Conservation (phyloP, 1,140 invertebrate species). For the Melanaphis sacchari region DNA sequence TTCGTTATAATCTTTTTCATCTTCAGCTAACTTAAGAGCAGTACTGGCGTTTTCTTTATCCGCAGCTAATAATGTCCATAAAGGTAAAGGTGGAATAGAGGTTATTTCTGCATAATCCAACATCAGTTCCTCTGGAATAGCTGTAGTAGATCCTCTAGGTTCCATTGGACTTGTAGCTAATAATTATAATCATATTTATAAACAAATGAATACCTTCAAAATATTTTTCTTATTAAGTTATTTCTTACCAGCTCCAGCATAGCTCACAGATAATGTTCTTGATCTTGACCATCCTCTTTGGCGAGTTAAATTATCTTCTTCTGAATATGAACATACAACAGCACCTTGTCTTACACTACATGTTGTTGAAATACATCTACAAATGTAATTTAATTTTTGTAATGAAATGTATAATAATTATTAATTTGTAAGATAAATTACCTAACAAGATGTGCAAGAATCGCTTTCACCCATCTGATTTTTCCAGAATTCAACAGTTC, state of each 20-base stretch:
- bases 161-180: constrained; percentile 65
- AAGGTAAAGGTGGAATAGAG: constrained; percentile 93
- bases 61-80: constrained; percentile 93
- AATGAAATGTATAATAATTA: neutral
- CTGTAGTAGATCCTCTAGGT: constrained; percentile 66
- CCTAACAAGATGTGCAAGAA: constrained; percentile 92
- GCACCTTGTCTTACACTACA: constrained; percentile 66
- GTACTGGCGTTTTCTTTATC: constrained; percentile 75
- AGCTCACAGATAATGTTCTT: constrained; percentile 86
- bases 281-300: constrained; percentile 83
- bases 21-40: constrained; percentile 59
- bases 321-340: constrained; percentile 65
- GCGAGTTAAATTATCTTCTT: constrained; percentile 71
- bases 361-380: constrained; percentile 75
- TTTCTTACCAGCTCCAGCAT: constrained; percentile 66
- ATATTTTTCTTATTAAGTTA: neutral
- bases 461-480: constrained; percentile 96
- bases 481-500: constrained; percentile 98
- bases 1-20: constrained; percentile 80
- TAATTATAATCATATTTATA: constrained; percentile 22
- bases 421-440: constrained; percentile 49
- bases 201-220: neutral
- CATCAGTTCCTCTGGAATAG: constrained; percentile 83
- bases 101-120: constrained; percentile 96
- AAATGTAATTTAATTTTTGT: constrained; percentile 25